Evolutionary conservation across 2,797 vertebrate species (phyloP).

Genomic region (Botia kubotai): DNA sequence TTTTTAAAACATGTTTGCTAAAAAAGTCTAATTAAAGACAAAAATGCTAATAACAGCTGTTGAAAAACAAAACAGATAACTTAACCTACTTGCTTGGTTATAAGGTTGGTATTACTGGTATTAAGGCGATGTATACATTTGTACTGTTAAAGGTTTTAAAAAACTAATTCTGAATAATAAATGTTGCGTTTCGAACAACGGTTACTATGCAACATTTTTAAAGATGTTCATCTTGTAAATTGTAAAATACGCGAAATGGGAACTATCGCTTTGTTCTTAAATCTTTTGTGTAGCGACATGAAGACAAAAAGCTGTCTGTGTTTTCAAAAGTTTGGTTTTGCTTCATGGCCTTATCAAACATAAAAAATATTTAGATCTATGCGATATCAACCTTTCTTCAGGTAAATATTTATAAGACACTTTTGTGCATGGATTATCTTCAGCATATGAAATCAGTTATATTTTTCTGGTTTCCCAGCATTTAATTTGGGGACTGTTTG

Average conservation of each 20-base stretch:
- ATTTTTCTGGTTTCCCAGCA: slow-evolving; percentile 74
- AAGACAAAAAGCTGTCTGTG: no score
- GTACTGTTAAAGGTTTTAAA: neutral
- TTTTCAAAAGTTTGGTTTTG: no score
- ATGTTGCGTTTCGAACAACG: neutral
- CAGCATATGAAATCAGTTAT: slow-evolving; percentile 66
- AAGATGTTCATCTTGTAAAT: no score
- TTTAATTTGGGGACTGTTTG: slow-evolving; percentile 76
- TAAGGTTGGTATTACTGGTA: no score
- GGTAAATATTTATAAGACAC: slow-evolving; percentile 7
- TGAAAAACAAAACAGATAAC: no score
- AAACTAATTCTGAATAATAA: neutral
- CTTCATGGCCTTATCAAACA: no score
- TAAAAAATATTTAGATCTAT: no score
- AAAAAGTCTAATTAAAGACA: neutral
- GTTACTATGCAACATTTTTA: no score
- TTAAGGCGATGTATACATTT: neutral
- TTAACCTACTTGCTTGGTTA: neutral
- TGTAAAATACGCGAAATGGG: no score
- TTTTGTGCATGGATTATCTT: slow-evolving; percentile 64
- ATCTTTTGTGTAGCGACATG: no score
- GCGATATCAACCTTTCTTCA: neutral
- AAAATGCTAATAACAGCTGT: no score
- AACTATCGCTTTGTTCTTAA: no score
- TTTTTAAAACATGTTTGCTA: neutral